Evolutionary conservation across 2,888 invertebrate genomes (phyloP).

Genomic region (Spatulosminthurus flaviceps): DNA sequence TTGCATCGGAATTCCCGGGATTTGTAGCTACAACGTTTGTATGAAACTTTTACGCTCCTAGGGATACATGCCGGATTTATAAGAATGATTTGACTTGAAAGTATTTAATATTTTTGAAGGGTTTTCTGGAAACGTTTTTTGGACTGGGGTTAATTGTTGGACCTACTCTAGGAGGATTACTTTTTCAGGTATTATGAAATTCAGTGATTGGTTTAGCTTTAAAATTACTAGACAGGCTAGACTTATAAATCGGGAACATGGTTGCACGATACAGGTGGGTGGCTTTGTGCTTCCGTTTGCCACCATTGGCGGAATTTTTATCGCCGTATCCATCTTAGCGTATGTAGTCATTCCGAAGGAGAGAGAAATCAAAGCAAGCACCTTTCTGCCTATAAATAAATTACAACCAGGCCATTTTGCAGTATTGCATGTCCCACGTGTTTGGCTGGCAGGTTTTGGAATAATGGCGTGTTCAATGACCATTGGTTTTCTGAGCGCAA

Average conservation of each 20-base stretch:
- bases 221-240: no score
- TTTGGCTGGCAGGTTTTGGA: not conserved
- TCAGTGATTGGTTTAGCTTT: no score
- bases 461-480: not conserved
- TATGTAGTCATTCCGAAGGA: not conserved
- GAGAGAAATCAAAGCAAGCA: not conserved
- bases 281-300: constrained; percentile 4
- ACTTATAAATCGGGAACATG: not conserved
- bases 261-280: not conserved
- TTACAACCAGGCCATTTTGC: not conserved
- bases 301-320: not conserved
- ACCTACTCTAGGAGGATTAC: not conserved
- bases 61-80: no score
- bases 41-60: not conserved
- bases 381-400: not conserved
- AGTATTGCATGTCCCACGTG: not conserved
- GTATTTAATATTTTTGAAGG: not conserved
- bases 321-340: not conserved
- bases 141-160: not conserved
- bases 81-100: no score
- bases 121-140: constrained; percentile 3
- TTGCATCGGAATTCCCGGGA: not conserved
- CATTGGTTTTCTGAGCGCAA: not conserved
- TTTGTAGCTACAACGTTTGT: constrained; percentile 2
- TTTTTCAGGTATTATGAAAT: not conserved